Base-by-base conservation (phyloP, 2,797 vertebrate genomes). In the Spinibarbus caldwelli region DNA sequence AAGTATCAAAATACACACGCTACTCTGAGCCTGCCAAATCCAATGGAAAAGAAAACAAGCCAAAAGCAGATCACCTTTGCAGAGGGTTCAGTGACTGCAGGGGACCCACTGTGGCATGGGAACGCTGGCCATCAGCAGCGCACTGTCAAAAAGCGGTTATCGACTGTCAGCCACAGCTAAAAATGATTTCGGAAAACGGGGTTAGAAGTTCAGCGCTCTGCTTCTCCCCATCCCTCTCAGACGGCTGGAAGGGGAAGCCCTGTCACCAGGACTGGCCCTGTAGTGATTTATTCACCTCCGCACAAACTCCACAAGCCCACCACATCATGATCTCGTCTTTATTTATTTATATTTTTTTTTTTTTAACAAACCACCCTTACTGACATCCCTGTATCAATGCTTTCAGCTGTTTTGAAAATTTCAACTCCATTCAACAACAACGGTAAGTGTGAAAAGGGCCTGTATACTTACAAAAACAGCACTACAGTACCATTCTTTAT, bases 61-160 rank as follows among this genome's bases (percentile, higher is more conserved):
- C 89, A 86, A 91, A 81, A 88, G 85, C 92, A 95, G 95, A 96
- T 92, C 91, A 91, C 96, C 95, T 96, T 95, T 86, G 64, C 94
- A 95, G 95, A 94, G 92, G 92, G 85, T 88, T 92, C 93, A 93
- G 94, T 91, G 91, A 90, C 92, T 86, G 81, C 90, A 93, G 91
- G 87, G 90, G 84, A 92, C 94, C 94, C 73, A 93, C 94, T 92
- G 95, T 90, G 90, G 84, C 78, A 17, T 90, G 86, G 91, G 92
- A 95, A 95, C 93, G 92, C 92, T 92, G 91, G 92, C 91, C 91
- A 90, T 90, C 90, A 91, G 86, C 92, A 95, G 91, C 92, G 90
- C 84, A 70, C 90, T 90, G 92, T 93, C 91, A 90, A 90, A 89
- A 83, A 88, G 86, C 49, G 80, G 78, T 91, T 90, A 90, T 89